These are phyloP conservation scores for Nebria ingens DNA, from an alignment of 1,140 invertebrate genomes.

Conservation along the genomic window DNA sequence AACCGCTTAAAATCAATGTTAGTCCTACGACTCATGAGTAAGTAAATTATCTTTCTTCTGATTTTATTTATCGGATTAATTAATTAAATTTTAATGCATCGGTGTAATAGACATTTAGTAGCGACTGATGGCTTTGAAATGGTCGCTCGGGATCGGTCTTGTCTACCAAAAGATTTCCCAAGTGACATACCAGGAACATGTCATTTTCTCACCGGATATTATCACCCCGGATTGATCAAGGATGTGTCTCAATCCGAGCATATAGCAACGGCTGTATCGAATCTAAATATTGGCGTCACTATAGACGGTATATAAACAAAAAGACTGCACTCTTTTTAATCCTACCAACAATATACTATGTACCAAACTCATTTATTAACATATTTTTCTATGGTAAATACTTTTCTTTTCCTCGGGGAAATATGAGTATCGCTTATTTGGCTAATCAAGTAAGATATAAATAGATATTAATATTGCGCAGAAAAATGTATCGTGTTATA, in stretches of 20 bases:
- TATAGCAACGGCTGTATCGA: constrained; percentile 43
- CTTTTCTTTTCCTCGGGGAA: background rate
- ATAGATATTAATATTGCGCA: background rate
- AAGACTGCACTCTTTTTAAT: background rate
- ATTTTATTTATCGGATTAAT: background rate
- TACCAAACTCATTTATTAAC: background rate
- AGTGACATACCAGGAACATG: constrained; percentile 66
- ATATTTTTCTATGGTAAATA: background rate
- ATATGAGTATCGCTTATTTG: background rate
- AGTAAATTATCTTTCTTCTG: constrained; percentile 34
- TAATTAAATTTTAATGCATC: constrained; percentile 10
- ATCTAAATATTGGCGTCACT: background rate
- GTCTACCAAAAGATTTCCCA: constrained; percentile 78
- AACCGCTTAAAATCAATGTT: constrained; percentile 80
- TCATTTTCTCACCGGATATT: constrained; percentile 75
- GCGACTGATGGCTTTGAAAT: constrained; percentile 66
- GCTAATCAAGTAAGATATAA: background rate
- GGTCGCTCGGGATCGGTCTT: constrained; percentile 60
- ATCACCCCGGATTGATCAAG: constrained; percentile 52
- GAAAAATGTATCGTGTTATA: no score
- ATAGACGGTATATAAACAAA: background rate
- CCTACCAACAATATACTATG: background rate
- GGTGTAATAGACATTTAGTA: constrained; percentile 53
- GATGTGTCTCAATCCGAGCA: constrained; percentile 50
- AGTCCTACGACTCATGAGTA: constrained; percentile 88